phyloP scores from a whole-genome alignment of 2,113 vertebrate genomes.

The Stegostoma tigrinum region DNA sequence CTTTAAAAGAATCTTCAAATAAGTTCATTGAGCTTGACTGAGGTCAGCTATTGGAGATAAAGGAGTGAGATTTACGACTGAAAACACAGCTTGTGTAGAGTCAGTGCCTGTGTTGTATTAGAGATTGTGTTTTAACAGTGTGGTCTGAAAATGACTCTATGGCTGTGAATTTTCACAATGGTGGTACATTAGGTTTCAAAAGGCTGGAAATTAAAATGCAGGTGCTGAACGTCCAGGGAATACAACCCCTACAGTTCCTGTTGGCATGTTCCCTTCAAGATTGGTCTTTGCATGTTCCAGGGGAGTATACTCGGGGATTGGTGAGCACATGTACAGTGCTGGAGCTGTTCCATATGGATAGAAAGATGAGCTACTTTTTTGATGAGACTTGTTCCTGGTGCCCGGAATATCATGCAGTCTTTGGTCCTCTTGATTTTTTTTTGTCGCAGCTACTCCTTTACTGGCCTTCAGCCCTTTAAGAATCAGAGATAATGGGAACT shows the following conservation, averaged over 20 bases:
- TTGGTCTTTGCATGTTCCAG: background rate
- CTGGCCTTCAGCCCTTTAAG: too few species aligned
- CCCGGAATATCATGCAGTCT: background rate
- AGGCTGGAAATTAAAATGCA: background rate
- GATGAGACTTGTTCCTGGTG: background rate
- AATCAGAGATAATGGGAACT: too few species aligned
- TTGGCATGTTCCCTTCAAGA: background rate
- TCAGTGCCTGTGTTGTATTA: background rate
- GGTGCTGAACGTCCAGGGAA: background rate
- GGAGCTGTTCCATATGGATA: background rate
- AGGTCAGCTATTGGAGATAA: background rate
- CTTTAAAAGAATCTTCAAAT: background rate
- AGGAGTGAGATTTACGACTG: background rate
- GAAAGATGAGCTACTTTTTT: background rate
- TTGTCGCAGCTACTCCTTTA: too few species aligned
- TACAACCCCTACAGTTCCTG: background rate
- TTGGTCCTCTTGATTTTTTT: background rate
- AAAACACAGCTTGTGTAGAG: background rate
- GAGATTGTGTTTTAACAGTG: background rate
- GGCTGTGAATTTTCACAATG: background rate
- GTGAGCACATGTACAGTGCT: background rate
- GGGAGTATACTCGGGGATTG: background rate
- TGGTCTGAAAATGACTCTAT: background rate
- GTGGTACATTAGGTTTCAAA: background rate
- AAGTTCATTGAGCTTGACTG: background rate